Base-by-base conservation (phyloP, 2,888 invertebrate genomes). In the Drosophila tanythrix region DNA sequence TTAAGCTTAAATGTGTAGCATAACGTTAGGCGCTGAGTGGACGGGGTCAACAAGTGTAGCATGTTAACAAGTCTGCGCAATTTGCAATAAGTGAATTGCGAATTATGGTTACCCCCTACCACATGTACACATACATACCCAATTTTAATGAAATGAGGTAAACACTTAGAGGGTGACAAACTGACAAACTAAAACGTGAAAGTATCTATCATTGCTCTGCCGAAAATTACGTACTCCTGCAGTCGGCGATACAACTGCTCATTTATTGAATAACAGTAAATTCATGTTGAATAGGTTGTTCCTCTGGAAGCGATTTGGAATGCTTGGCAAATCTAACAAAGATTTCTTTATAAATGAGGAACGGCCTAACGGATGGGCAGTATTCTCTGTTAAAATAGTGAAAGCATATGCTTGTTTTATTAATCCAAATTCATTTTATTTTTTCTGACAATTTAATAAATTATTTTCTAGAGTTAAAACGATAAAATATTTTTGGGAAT, bases 1-100 rank as follows among this genome's bases (percentile, higher is more conserved):
- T 86, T 89, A 83, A 82, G 79, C 76, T 79, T 73, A 76, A 73
- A 71, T 63, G 81, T 61, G 53, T 59, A 68, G 58, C 50, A 74
- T 36, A 70, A 21, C 55, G 46, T 52, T 61, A 11, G 21, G 21
- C 3, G 7, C 31, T 25, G 31, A 56, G 1, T 31, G 43, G 18
- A 6, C 21, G 33, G 18, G 35, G 18, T 13, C 46, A 40, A n/a
- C 66, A 68, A 67, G 46, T 15, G 56, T 40, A 27, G 18, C 36
- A 60, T 46, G 43, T 33, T 53, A 53, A 36, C 25, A 35, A 36
- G 35, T 55, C 3, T 36, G 11, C 25, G 25, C 62, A 63, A 67
- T 63, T 71, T 43, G 64, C 66, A 69, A 63, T 67, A 78, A 55
- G 35, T 65, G 61, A 40, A 56, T 25, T 31, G 51, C 43, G 36